Conservation (phyloP, 2,113 vertebrate species). For the Abramis brama region DNA sequence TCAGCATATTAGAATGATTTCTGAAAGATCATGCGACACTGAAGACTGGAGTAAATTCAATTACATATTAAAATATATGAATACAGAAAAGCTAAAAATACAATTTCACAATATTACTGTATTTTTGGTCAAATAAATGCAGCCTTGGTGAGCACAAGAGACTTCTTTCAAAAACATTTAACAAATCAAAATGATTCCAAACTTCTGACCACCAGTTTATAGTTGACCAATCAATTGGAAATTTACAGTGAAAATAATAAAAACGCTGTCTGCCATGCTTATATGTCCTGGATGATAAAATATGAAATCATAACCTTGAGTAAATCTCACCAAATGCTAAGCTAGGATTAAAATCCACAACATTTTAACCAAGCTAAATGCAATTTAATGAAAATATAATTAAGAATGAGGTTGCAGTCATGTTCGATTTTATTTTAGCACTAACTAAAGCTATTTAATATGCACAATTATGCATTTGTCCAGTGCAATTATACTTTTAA, state of each 20-base stretch:
- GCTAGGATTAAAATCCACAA: background rate
- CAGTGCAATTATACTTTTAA: background rate
- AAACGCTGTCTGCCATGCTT: background rate
- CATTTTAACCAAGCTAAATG: background rate
- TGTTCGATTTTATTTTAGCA: background rate
- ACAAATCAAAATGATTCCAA: too few relatives aligned
- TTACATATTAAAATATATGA: too few relatives aligned
- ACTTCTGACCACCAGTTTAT: too few relatives aligned
- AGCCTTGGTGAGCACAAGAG: too few relatives aligned
- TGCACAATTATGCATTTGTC: background rate
- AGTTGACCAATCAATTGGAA: background rate
- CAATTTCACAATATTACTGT: too few relatives aligned
- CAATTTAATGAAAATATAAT: background rate
- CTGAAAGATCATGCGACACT: too few relatives aligned
- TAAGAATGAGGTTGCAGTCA: background rate
- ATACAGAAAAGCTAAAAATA: too few relatives aligned
- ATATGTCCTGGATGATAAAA: background rate
- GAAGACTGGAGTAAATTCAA: too few relatives aligned
- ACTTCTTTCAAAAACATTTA: too few relatives aligned
- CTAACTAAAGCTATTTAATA: background rate
- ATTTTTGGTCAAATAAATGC: too few relatives aligned
- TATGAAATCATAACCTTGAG: background rate
- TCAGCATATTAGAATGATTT: too few relatives aligned
- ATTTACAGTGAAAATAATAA: background rate
- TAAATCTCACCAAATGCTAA: background rate